Percentiles rank a stretch among this genome's conserved stretches.
phyloP scores from a whole-genome alignment of 2,888 invertebrate genomes.

The Lymantria monacha region DNA sequence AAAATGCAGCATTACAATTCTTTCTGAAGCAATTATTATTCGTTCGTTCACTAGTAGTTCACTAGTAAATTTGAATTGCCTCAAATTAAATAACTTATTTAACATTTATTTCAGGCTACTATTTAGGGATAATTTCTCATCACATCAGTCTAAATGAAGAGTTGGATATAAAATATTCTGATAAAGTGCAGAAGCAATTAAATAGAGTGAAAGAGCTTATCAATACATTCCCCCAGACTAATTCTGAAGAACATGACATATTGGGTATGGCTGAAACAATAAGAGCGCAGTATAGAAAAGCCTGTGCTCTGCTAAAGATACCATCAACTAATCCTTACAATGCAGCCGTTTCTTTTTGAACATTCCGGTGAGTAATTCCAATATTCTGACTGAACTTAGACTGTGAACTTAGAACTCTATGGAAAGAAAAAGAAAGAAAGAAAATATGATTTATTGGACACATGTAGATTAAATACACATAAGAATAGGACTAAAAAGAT shows the following conservation, averaged over 20 bases:
- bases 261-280: conserved; percentile 83
- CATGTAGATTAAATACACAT: too few relatives aligned
- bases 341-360: conserved; percentile 83
- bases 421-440: too few relatives aligned
- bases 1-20: too few relatives aligned
- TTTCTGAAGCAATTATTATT: too few relatives aligned
- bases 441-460: too few relatives aligned
- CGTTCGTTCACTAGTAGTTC: too few relatives aligned
- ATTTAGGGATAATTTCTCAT: conserved; percentile 83
- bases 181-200: conserved; percentile 80
- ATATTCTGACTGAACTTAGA: background rate
- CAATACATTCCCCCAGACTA: conserved; percentile 84
- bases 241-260: conserved; percentile 86
- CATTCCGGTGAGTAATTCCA: conserved; percentile 1
- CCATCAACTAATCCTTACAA: conserved; percentile 79
- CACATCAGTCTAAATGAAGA: conserved; percentile 58
- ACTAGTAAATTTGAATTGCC: too few relatives aligned
- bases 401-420: too few relatives aligned
- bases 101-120: conserved; percentile 80
- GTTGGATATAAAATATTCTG: conserved; percentile 56
- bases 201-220: conserved; percentile 82
- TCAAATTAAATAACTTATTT: too few relatives aligned
- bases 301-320: conserved; percentile 86
- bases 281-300: conserved; percentile 85
- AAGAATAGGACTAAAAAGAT: too few relatives aligned